Conservation (phyloP, 2,797 vertebrate genomes). For the Psittacula derbiana region DNA sequence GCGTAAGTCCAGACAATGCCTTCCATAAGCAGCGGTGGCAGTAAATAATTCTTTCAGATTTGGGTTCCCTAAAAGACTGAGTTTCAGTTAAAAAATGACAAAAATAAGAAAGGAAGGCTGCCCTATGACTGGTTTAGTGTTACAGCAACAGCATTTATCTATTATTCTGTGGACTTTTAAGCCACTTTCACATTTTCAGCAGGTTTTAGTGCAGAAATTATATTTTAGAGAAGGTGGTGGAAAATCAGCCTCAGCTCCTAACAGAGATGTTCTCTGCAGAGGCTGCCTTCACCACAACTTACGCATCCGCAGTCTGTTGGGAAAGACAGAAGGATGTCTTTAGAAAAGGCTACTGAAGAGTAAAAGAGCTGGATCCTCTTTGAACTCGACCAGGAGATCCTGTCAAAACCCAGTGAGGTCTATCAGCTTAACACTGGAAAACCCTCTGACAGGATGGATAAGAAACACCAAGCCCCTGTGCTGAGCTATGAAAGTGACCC, state of each 20-base stretch:
- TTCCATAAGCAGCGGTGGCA: not conserved
- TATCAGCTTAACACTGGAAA: not conserved
- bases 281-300: not conserved
- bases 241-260: not conserved
- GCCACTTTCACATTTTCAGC: not conserved
- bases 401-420: not conserved
- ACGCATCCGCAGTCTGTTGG: accelerated
- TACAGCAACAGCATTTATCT: not conserved
- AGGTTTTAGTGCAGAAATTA: not conserved
- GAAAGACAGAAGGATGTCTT: not conserved
- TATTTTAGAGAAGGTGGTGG: not conserved
- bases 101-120: not conserved
- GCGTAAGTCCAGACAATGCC: not conserved
- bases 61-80: not conserved
- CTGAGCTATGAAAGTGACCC: not conserved
- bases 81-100: not conserved
- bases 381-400: not conserved
- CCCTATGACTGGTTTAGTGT: not conserved
- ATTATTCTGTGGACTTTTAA: not conserved
- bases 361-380: not conserved
- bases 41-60: not conserved
- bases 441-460: not conserved
- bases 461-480: not conserved
- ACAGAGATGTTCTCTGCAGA: not conserved
- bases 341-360: not conserved